phyloP scores from a whole-genome alignment of 2,888 invertebrate species.

The Drosophila cyrtoloma region DNA sequence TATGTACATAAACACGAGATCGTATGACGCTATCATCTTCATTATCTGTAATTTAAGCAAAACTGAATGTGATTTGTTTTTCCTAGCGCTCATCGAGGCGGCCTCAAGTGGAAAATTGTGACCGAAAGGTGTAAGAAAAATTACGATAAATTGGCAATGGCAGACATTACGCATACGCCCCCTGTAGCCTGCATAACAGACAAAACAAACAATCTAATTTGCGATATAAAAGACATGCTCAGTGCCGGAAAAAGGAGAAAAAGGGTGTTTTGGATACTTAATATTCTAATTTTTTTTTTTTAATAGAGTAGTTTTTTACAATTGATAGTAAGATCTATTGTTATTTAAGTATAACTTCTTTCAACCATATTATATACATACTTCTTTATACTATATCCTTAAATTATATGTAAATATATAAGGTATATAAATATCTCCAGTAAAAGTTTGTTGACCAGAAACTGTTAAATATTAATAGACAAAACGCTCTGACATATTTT shows the following conservation, averaged over 20 bases:
- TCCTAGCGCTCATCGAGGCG: constrained; percentile 14
- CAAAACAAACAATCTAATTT: constrained; percentile 35
- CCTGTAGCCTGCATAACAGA: not conserved
- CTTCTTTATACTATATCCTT: not conserved
- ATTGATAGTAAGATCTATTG: not conserved
- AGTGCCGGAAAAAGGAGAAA: not conserved
- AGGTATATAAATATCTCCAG: not conserved
- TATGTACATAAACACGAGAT: constrained; percentile 16
- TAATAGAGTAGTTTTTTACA: not conserved
- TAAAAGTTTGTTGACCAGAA: not conserved
- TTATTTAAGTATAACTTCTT: not conserved
- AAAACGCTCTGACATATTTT: not conserved
- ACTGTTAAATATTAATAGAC: not conserved
- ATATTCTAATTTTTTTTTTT: not conserved
- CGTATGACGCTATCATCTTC: constrained; percentile 8
- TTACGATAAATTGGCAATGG: constrained; percentile 39
- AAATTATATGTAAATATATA: not conserved
- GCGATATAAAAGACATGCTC: constrained; percentile 13
- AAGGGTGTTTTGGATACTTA: not conserved
- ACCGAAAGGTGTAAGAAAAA: constrained; percentile 49
- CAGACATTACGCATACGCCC: constrained; percentile 62
- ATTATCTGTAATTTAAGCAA: constrained; percentile 52
- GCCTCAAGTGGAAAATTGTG: constrained; percentile 71
- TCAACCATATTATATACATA: not conserved
- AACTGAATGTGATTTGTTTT: constrained; percentile 58